These are phyloP conservation scores for Murina feae DNA, from an alignment of 2,113 vertebrate genomes.

Conservation along the genomic window DNA sequence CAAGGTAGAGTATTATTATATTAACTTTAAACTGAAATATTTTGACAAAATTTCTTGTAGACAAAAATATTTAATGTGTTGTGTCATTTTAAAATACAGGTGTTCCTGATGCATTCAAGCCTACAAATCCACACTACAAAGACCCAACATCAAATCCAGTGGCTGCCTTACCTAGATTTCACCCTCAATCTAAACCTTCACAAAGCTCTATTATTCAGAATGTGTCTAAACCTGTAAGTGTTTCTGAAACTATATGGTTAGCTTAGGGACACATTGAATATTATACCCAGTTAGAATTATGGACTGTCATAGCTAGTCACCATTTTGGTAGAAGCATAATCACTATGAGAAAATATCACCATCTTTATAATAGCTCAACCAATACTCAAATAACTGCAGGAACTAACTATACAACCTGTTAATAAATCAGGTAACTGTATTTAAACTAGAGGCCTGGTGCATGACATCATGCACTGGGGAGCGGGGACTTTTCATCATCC, in stretches of 20 bases:
- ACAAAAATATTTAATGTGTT: conserved; percentile 40
- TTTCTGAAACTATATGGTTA: conserved; percentile 22
- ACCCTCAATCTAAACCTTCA: conserved; percentile 49
- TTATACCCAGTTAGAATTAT: conserved; percentile 19
- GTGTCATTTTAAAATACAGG: conserved; percentile 52
- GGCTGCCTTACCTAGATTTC: conserved; percentile 25
- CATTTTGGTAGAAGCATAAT: conserved; percentile 7
- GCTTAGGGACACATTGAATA: background rate
- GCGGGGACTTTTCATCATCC: too few species aligned
- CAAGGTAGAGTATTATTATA: conserved; percentile 54
- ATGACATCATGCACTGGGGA: too few species aligned
- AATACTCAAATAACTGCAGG: background rate
- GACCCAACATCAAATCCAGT: conserved; percentile 4
- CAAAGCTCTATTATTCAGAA: background rate
- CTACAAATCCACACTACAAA: conserved; percentile 15
- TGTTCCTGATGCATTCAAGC: conserved; percentile 1
- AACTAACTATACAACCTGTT: background rate
- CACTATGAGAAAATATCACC: conserved; percentile 21
- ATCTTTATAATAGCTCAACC: conserved; percentile 8
- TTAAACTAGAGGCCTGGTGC: too few species aligned
- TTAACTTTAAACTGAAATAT: conserved; percentile 43
- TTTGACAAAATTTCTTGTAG: conserved; percentile 14
- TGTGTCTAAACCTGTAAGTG: conserved; percentile 64
- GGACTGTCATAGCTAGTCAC: background rate
- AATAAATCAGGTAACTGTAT: background rate